Evolutionary conservation across 1,140 invertebrate species (phyloP).

Genomic region (Zaprionus nigranus): DNA sequence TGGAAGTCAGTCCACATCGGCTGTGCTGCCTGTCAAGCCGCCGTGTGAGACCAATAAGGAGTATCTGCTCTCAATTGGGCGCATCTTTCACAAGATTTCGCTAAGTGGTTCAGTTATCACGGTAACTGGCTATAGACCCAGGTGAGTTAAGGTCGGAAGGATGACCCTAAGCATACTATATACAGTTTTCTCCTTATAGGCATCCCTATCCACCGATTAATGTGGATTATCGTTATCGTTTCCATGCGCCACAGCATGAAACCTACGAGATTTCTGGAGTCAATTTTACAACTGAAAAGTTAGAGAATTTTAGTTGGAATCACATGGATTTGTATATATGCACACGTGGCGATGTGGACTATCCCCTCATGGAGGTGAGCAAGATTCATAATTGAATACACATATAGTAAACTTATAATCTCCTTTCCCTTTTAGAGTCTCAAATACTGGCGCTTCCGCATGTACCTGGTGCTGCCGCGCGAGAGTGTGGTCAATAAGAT

Average conservation of each 20-base stretch:
- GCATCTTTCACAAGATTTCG: constrained; percentile 97
- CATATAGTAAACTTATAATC: too few species aligned
- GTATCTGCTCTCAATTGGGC: constrained; percentile 95
- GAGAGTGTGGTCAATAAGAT: constrained; percentile 90
- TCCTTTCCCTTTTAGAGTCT: constrained; percentile 86
- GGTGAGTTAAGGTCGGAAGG: constrained; percentile 86
- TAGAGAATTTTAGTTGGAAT: constrained; percentile 99
- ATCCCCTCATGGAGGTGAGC: constrained; percentile 91
- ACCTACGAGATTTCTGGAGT: constrained; percentile 98
- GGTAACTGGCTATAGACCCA: constrained; percentile 95
- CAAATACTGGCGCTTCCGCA: constrained; percentile 97
- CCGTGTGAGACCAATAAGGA: constrained; percentile 87
- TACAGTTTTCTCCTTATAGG: constrained; percentile 85
- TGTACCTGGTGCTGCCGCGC: constrained; percentile 92
- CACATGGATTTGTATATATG: constrained; percentile 98
- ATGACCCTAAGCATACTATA: not conserved
- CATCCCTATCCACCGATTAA: constrained; percentile 96
- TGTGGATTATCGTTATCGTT: constrained; percentile 95
- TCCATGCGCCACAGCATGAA: constrained; percentile 96
- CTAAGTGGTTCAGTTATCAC: constrained; percentile 93
- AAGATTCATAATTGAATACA: not conserved
- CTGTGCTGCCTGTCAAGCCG: constrained; percentile 77
- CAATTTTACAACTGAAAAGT: constrained; percentile 96
- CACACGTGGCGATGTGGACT: constrained; percentile 95
- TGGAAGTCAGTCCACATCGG: constrained; percentile 64